A percentile compares a stretch with the other conserved stretches of the same genome.
These are phyloP conservation scores for Aleiodes leptofemur DNA, from an alignment of 2,888 invertebrate genomes.

Conservation along the genomic window DNA sequence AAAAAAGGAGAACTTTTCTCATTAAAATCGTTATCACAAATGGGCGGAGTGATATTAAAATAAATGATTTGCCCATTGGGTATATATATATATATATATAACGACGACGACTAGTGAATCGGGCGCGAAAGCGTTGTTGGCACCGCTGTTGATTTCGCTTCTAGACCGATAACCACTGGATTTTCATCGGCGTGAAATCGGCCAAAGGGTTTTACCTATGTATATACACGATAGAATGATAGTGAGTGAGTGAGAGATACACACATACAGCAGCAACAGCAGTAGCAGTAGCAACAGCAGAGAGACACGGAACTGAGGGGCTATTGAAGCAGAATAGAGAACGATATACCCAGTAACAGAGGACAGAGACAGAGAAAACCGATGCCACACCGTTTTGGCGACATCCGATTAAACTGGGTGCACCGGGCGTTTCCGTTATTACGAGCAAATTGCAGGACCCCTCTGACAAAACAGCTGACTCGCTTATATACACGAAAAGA, in stretches of 20 bases:
- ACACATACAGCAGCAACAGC: neutral
- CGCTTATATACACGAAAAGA: slow-evolving; percentile 48
- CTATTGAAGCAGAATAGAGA: no score
- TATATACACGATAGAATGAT: neutral
- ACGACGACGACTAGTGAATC: slow-evolving; percentile 15
- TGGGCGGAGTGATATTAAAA: slow-evolving; percentile 47
- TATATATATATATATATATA: no score
- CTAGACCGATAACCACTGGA: slow-evolving; percentile 46
- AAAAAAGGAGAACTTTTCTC: slow-evolving; percentile 22
- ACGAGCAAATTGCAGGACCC: slow-evolving; percentile 64
- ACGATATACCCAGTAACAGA: neutral
- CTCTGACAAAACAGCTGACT: slow-evolving; percentile 66
- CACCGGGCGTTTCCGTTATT: slow-evolving; percentile 65
- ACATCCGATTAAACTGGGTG: slow-evolving; percentile 63
- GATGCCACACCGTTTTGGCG: slow-evolving; percentile 56
- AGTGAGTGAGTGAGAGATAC: slow-evolving; percentile 3
- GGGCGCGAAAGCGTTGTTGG: slow-evolving; percentile 41
- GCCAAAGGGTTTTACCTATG: slow-evolving; percentile 27
- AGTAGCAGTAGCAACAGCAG: neutral
- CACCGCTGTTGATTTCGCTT: slow-evolving; percentile 49
- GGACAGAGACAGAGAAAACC: slow-evolving; percentile 22
- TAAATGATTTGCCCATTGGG: slow-evolving; percentile 39
- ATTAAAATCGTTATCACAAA: slow-evolving; percentile 46
- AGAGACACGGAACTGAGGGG: neutral
- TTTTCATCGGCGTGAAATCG: slow-evolving; percentile 49